Conservation (phyloP, 2,888 invertebrate species). For the Epinotia nisella region DNA sequence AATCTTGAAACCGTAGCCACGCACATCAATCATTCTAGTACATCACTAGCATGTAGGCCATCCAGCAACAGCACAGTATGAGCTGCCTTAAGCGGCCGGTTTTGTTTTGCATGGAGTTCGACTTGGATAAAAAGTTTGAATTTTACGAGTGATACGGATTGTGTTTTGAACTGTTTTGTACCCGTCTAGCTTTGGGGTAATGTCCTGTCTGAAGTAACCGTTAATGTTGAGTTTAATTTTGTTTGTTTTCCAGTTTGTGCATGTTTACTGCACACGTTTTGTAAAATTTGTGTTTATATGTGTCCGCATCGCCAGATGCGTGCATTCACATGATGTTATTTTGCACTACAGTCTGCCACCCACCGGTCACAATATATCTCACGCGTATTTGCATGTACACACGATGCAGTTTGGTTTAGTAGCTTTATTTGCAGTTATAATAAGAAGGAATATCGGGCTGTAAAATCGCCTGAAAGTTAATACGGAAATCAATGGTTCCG, state of each 20-base stretch:
- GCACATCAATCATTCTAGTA: constrained; percentile 55
- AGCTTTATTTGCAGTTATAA: constrained; percentile 30
- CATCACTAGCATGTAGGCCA: constrained; percentile 61
- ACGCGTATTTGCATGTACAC: constrained; percentile 60
- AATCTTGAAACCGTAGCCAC: constrained; percentile 33
- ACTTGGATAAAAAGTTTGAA: constrained; percentile 55
- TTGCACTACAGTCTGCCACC: constrained; percentile 52
- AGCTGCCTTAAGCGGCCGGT: constrained; percentile 38
- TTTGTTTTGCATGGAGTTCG: constrained; percentile 65
- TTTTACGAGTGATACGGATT: constrained; percentile 50
- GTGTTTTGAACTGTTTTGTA: constrained; percentile 57
- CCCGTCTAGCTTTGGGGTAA: constrained; percentile 62
- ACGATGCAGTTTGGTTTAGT: constrained; percentile 47
- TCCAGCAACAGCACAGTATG: constrained; percentile 45
- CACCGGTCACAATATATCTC: constrained; percentile 48
- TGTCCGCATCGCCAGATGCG: constrained; percentile 48
- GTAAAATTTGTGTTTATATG: constrained; percentile 36
- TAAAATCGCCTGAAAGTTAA: background rate
- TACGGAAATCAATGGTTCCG: background rate
- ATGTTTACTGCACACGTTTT: constrained; percentile 54
- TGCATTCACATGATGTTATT: constrained; percentile 44
- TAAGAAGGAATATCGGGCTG: constrained; percentile 4
- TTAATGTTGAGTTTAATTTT: constrained; percentile 59
- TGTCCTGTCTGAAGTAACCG: constrained; percentile 48
- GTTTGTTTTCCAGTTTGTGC: constrained; percentile 64